phyloP scores from a whole-genome alignment of 2,888 invertebrate genomes.

The Tipula lateralis region DNA sequence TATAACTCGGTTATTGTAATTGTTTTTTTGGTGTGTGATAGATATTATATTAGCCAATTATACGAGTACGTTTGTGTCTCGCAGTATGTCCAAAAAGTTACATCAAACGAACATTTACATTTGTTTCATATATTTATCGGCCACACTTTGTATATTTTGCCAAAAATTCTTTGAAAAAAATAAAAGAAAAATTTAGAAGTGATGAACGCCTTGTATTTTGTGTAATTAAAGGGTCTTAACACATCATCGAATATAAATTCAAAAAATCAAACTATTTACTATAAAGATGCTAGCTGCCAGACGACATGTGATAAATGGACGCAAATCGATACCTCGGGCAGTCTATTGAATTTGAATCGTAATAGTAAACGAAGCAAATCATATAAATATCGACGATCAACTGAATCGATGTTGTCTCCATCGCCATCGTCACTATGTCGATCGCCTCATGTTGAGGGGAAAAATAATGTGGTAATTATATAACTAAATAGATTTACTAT shows the following conservation, averaged over 20 bases:
- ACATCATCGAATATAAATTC: constrained; percentile 26
- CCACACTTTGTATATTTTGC: constrained; percentile 19
- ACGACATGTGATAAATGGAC: constrained; percentile 26
- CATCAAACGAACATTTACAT: constrained; percentile 25
- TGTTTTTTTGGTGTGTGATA: background rate
- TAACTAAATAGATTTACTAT: background rate
- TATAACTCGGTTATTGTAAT: background rate
- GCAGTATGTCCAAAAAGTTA: background rate
- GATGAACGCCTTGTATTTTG: background rate
- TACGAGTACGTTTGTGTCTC: background rate
- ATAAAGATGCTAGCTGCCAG: constrained; percentile 26
- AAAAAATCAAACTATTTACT: constrained; percentile 8
- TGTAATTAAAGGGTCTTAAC: constrained; percentile 25
- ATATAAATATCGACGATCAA: constrained; percentile 43
- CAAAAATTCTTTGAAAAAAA: constrained; percentile 2
- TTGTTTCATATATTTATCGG: background rate
- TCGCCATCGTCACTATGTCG: constrained; percentile 34
- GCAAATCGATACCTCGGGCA: background rate
- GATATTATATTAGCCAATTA: constrained; percentile 24
- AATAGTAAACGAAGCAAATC: constrained; percentile 36
- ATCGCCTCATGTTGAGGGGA: constrained; percentile 43
- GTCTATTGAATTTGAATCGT: background rate
- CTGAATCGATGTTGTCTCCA: constrained; percentile 37
- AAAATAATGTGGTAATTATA: constrained; percentile 33
- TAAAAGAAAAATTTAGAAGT: background rate